Conservation (phyloP, 37 sponge, comb jelly and placozoan species). For the Amphimedon queenslandica region DNA sequence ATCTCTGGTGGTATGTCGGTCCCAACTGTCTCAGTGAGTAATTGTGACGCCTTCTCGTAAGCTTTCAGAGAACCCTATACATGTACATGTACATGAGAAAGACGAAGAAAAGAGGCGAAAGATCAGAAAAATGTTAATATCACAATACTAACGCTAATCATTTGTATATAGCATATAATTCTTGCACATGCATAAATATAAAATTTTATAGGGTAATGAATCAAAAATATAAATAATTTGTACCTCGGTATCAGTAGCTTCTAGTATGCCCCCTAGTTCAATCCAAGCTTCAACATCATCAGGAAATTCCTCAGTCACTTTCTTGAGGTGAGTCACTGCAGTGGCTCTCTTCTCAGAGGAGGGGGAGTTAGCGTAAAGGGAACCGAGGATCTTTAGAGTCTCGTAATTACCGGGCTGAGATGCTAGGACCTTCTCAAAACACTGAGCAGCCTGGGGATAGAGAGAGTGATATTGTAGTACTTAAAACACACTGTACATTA, state of each 20-base stretch:
- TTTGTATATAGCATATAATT: no score
- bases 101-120: no score
- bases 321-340: conserved; percentile 67
- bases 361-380: conserved; percentile 74
- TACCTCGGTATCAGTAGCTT: conserved; percentile 61
- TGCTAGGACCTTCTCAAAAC: conserved; percentile 93
- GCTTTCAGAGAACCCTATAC: conserved; percentile 72
- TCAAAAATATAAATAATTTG: no score
- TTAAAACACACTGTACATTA: no score
- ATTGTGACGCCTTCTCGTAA: conserved; percentile 76
- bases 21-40: conserved; percentile 77
- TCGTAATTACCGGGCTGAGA: conserved; percentile 91
- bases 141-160: not conserved
- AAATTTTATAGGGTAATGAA: no score
- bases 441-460: conserved; percentile 65
- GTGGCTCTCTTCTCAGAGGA: conserved; percentile 72
- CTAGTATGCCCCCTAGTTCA: conserved; percentile 90
- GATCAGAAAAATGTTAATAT: no score
- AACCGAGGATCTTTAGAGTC: conserved; percentile 95
- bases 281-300: conserved; percentile 99
- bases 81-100: not conserved
- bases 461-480: not conserved
- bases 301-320: conserved; percentile 85
- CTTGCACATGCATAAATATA: no score
- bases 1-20: conserved; percentile 93